phyloP scores from a whole-genome alignment of 2,888 invertebrate genomes.

The Lasioglossum zephyrum region DNA sequence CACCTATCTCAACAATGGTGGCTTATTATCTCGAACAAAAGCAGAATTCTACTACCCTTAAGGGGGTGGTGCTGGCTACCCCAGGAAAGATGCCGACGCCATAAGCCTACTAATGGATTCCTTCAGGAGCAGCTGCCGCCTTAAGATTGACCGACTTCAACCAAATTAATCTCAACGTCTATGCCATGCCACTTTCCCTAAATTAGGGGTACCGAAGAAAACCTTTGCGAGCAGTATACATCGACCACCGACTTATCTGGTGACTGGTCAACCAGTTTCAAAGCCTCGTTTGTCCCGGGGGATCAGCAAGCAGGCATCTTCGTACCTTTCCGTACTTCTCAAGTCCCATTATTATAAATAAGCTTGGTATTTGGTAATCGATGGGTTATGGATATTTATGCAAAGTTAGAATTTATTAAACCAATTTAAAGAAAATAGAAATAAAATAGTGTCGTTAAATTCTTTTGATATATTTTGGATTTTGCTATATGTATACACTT shows the following conservation, averaged over 20 bases:
- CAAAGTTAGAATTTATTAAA: neutral
- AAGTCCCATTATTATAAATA: neutral
- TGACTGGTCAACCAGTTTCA: neutral
- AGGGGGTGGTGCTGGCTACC: conserved; percentile 63
- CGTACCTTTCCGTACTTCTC: neutral
- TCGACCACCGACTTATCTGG: neutral
- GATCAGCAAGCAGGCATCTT: neutral
- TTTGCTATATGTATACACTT: neutral
- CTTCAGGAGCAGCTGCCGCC: conserved; percentile 82
- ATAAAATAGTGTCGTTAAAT: neutral
- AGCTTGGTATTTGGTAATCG: neutral
- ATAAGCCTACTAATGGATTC: conserved; percentile 82
- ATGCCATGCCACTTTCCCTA: conserved; percentile 60
- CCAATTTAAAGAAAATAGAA: neutral
- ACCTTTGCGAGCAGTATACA: neutral
- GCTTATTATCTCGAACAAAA: conserved; percentile 83
- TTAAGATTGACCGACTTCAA: conserved; percentile 82
- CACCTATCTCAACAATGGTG: conserved; percentile 80
- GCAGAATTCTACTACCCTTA: conserved; percentile 72
- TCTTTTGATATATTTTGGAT: neutral
- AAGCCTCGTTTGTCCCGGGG: neutral
- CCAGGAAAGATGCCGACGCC: conserved; percentile 71
- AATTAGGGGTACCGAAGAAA: conserved; percentile 53
- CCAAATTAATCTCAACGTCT: conserved; percentile 76
- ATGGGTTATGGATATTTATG: neutral